Base-by-base conservation (phyloP, 2,797 vertebrate species). In the Notoglanidium macrostoma region DNA sequence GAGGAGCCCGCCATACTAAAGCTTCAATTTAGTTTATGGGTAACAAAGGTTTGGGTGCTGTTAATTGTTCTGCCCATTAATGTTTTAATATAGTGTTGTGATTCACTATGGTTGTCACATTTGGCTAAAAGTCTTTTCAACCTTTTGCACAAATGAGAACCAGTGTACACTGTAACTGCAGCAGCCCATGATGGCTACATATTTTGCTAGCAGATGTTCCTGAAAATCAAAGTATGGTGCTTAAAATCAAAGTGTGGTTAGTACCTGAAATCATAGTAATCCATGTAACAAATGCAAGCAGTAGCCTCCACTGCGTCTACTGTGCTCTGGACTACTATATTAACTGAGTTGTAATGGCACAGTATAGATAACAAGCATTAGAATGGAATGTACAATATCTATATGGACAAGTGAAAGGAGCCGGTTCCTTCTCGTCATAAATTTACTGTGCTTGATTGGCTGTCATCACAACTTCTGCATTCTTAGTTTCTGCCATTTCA, bases 1-100 rank as follows among this genome's bases (percentile, higher is more conserved):
- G 55, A 87, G 83, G 68, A 81, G 88, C 55, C 44, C 40, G 32
- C 26, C n/a, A 70, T 55, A 26, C 12, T 67, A 63, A 65, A 76
- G 70, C 59, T 49, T 51, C 32, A 59, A 63, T 68, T 40, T 88
- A 68, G 49, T 57, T 57, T 17, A 57, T 79, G 54, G 2, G 49
- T 55, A 55, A 78, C 49, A 78, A 21, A 55, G n/a, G 74, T 86
- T 72, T 79, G 21, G 40, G 32, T n/a, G 63, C n/a, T 68, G 10
- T 51, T 21, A 29, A 23, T 35, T 68, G n/a, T 67, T 10, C 17
- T 6, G 8, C 59, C 4, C 5, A 49, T 63, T n/a, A 32, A 29
- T 29, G 8, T 32, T 15, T 29, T 82, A 67, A 67, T 32, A 32
- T 82, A 23, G 6, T 32, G 2, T 68, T 68, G 35, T 32, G 8